These are phyloP conservation scores for Kuschelorhynchus macadamiae DNA, from an alignment of 2,888 invertebrate species.

Conservation along the genomic window DNA sequence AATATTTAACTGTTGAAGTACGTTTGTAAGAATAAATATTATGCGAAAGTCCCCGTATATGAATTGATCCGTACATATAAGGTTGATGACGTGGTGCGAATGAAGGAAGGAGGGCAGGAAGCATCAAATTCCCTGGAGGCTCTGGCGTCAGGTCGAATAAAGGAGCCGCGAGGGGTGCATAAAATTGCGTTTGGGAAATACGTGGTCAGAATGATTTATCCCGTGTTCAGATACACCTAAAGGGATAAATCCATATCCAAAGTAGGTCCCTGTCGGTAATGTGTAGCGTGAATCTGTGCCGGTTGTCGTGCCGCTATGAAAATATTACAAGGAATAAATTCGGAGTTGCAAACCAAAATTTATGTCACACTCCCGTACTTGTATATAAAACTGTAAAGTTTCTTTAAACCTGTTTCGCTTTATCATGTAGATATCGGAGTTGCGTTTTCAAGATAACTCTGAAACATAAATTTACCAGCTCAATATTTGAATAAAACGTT, in stretches of 20 bases:
- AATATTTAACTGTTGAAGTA: too few species aligned
- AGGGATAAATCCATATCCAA: slow-evolving; percentile 35
- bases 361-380: neutral
- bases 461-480: too few species aligned
- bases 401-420: too few species aligned
- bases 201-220: slow-evolving; percentile 51
- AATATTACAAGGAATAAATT: slow-evolving; percentile 1
- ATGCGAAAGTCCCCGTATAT: neutral
- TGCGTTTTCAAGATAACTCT: too few species aligned
- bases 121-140: slow-evolving; percentile 31
- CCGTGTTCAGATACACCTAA: slow-evolving; percentile 32
- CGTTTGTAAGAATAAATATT: too few species aligned
- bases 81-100: slow-evolving; percentile 41
- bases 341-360: neutral
- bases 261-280: slow-evolving; percentile 18
- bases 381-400: neutral
- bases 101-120: slow-evolving; percentile 24
- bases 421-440: too few species aligned
- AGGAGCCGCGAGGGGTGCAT: slow-evolving; percentile 48
- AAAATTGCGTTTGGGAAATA: slow-evolving; percentile 49
- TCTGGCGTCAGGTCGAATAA: slow-evolving; percentile 38
- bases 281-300: slow-evolving; percentile 18
- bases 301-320: slow-evolving; percentile 3
- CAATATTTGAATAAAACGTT: too few species aligned
- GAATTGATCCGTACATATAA: slow-evolving; percentile 14